These are phyloP conservation scores for Clanis bilineata DNA, from an alignment of 2,888 invertebrate species.

Conservation along the genomic window DNA sequence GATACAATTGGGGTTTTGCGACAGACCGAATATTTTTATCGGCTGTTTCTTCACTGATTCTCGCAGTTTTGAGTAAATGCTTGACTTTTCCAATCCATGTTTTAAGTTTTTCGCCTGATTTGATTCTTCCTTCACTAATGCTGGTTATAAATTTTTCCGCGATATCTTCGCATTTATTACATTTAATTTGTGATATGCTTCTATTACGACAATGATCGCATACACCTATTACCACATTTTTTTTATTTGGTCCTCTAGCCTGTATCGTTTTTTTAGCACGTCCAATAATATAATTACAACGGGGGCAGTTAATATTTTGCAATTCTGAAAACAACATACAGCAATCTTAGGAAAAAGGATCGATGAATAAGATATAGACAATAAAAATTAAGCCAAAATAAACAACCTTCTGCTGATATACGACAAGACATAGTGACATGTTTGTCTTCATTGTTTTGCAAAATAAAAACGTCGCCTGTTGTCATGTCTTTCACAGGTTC, in stretches of 20 bases:
- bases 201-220: slow-evolving; percentile 54
- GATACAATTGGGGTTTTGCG: not conserved
- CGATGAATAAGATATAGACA: not conserved
- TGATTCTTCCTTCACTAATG: slow-evolving; percentile 34
- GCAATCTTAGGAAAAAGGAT: not conserved
- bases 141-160: slow-evolving; percentile 43
- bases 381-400: slow-evolving; percentile 7
- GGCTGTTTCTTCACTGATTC: not conserved
- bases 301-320: slow-evolving; percentile 47
- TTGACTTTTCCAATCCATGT: slow-evolving; percentile 38
- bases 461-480: slow-evolving; percentile 38
- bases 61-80: slow-evolving; percentile 28
- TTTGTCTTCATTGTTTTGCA: slow-evolving; percentile 43
- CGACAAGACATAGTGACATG: slow-evolving; percentile 36
- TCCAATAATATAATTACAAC: slow-evolving; percentile 52
- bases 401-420: slow-evolving; percentile 41
- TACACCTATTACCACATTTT: slow-evolving; percentile 45
- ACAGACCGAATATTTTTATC: not conserved
- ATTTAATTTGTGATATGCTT: slow-evolving; percentile 33
- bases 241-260: slow-evolving; percentile 38
- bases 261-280: slow-evolving; percentile 44
- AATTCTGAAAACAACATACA: slow-evolving; percentile 43
- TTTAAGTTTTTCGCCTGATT: slow-evolving; percentile 33
- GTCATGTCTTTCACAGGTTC: slow-evolving; percentile 13
- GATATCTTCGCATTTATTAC: slow-evolving; percentile 51